These are phyloP conservation scores for Tipula confusa DNA, from an alignment of 2,888 invertebrate genomes.

Conservation along the genomic window DNA sequence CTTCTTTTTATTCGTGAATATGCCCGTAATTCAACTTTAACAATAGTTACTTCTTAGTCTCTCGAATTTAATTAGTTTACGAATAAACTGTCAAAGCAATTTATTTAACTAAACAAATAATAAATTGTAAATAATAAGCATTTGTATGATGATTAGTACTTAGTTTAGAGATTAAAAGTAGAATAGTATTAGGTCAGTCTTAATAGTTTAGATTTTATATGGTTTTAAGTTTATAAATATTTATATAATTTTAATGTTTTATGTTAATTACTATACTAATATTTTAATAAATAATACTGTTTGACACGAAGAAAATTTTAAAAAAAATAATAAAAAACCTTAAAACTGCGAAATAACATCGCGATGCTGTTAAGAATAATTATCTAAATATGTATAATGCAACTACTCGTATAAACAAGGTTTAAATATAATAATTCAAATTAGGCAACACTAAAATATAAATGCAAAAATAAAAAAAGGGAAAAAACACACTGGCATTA, in stretches of 20 bases:
- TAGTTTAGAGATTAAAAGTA: not conserved
- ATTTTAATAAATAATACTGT: not conserved
- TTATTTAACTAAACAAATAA: not conserved
- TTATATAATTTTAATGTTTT: not conserved
- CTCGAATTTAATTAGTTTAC: not conserved
- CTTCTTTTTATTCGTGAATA: not conserved
- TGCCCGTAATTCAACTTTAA: not conserved
- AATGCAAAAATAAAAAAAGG: too few relatives aligned
- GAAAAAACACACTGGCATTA: too few relatives aligned
- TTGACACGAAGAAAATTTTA: not conserved
- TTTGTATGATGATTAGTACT: not conserved
- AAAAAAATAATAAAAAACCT: too few relatives aligned
- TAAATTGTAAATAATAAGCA: not conserved
- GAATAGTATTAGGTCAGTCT: not conserved
- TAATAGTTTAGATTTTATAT: not conserved
- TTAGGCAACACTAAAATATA: too few relatives aligned
- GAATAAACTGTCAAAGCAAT: not conserved
- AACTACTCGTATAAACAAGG: too few relatives aligned
- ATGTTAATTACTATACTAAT: not conserved
- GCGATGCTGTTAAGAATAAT: too few relatives aligned
- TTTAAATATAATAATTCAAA: too few relatives aligned
- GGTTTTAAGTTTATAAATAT: not conserved
- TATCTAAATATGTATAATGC: too few relatives aligned
- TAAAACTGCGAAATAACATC: too few relatives aligned
- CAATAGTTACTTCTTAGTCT: not conserved